Evolutionary conservation across 2,888 invertebrate genomes (phyloP), one percentile per base, ranked within the genome.

Genomic region (Ariolimax columbianus): DNA sequence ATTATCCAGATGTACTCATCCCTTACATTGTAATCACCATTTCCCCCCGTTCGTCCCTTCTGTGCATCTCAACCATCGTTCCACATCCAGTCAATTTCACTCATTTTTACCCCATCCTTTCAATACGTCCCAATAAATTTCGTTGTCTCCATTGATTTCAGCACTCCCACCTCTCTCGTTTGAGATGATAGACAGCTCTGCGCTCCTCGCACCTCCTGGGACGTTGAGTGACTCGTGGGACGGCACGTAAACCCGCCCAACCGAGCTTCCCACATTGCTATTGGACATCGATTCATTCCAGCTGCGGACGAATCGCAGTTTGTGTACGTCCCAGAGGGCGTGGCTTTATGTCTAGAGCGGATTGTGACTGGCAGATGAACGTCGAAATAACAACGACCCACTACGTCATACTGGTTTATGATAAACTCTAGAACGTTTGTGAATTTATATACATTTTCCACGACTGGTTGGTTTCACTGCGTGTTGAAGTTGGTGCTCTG

Each of bases 391-490:
- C 59, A 77, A 17, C 77, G 59, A 36, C 55, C 59, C 77, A 72
- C 26, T 43, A 47, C 36, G 70, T 51, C 80, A 51, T 47, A n/a
- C 51, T 7, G 70, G 80, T 70, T 80, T 47, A 80, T 80, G 80
- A 80, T 80, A 80, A 80, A 80, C 80, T 70, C 80, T 70, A 43
- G 26, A 80, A 70, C n/a, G 43, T 14, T 70, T 47, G 80, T 40
- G 80, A 70, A 68, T 68, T 70, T 70, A 80, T 70, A 68, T 43
- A 80, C 70, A 78, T 38, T 66, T 78, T 78, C 78, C 63, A 63
- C 63, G 78, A 66, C 63, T 66, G 40, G 78, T 23, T 78, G 66
- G 23, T 78, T 66, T 51, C 40, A 66, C 63, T 66, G 78, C 66
- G 78, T 78, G 63, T 43, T 59, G 38, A 19, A 51, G n/a, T 63